Evolutionary conservation across 2,113 vertebrate genomes (phyloP).

Genomic region (Heterotis niloticus): DNA sequence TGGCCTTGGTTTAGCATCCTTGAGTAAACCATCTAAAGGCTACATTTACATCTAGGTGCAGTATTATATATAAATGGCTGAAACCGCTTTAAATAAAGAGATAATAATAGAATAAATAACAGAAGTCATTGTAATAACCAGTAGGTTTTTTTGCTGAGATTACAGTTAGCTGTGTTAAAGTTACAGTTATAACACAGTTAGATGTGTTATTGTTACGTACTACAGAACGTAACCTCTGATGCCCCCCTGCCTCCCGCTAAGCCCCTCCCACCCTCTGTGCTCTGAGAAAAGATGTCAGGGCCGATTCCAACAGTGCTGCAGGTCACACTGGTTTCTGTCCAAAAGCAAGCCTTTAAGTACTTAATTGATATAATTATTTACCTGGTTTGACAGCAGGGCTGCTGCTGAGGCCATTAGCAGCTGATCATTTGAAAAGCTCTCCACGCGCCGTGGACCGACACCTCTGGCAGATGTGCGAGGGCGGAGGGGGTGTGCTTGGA

Average conservation of each 20-base stretch:
- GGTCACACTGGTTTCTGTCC: constrained; percentile 15
- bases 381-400: constrained; percentile 13
- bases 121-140: neutral
- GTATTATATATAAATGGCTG: neutral
- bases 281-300: neutral
- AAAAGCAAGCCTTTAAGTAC: constrained; percentile 11
- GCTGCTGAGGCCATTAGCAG: neutral
- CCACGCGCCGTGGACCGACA: neutral
- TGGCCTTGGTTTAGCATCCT: too few relatives aligned
- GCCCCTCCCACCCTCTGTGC: neutral
- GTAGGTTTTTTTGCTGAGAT: constrained; percentile 2
- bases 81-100: neutral
- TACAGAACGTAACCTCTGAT: neutral
- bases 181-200: neutral
- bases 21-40: too few relatives aligned
- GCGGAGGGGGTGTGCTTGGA: neutral
- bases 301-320: neutral
- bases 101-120: neutral
- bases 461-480: neutral
- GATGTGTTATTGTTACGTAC: constrained; percentile 11
- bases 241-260: constrained; percentile 5
- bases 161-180: neutral
- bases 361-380: constrained; percentile 21
- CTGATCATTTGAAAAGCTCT: neutral
- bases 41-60: neutral